Percentiles rank a stretch among this genome's conserved stretches.
Evolutionary conservation across 2,888 invertebrate genomes (phyloP).

Genomic region (Stenchaetothrips biformis): DNA sequence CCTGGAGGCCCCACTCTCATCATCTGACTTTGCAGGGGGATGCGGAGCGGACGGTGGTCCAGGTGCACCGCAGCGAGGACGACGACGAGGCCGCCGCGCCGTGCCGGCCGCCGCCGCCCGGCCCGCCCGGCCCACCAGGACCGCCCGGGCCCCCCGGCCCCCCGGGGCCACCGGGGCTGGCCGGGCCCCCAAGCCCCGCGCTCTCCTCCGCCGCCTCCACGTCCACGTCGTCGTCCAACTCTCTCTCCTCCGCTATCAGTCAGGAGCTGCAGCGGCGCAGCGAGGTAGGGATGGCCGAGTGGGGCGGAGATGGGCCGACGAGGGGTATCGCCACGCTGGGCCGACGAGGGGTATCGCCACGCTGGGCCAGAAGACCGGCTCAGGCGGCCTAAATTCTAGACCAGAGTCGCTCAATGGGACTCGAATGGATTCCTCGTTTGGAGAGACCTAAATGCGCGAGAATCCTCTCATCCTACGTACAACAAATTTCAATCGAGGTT

Average conservation of each 20-base stretch:
- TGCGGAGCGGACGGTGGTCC: conserved; percentile 62
- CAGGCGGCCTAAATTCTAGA: no score
- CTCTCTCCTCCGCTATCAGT: conserved; percentile 53
- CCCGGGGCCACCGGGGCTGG: neutral
- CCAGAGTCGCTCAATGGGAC: no score
- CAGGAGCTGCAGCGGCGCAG: conserved; percentile 64
- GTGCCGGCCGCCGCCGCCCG: no score
- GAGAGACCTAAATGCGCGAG: no score
- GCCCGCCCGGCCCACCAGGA: conserved; percentile 37
- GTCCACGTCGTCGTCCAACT: neutral
- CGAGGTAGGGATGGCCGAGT: conserved; percentile 49
- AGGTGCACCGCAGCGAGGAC: conserved; percentile 60
- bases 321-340: neutral
- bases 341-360: neutral
- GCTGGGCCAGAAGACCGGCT: no score
- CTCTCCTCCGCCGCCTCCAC: conserved; percentile 33
- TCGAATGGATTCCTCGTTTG: no score
- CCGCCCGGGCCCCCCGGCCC: conserved; percentile 39
- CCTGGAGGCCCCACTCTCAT: no score
- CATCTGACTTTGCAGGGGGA: neutral
- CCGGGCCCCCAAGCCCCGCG: conserved; percentile 32
- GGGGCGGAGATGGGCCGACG: neutral
- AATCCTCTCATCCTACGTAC: no score
- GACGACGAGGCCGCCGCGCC: conserved; percentile 43
- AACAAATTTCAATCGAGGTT: no score